Evolutionary conservation across 1,140 invertebrate genomes (phyloP).

Genomic region (Rhagoletis zephyria): DNA sequence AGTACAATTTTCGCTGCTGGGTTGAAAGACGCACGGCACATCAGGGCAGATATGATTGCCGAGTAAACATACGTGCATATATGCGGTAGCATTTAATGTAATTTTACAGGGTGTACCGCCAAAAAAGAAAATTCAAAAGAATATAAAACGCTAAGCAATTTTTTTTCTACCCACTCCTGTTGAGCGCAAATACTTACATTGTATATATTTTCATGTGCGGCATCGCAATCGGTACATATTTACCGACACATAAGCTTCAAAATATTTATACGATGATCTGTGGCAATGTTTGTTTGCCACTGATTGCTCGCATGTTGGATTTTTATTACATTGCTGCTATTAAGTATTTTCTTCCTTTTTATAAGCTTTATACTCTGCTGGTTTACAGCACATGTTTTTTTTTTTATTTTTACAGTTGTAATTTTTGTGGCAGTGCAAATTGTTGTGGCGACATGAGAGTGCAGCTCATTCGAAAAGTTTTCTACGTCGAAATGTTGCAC

Average conservation of each 20-base stretch:
- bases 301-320: neutral
- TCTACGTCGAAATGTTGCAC: neutral
- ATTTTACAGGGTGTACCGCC: neutral
- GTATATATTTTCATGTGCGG: too few relatives aligned
- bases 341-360: neutral
- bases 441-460: constrained; percentile 2
- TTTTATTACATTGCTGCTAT: neutral
- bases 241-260: neutral
- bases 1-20: too few relatives aligned
- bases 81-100: neutral
- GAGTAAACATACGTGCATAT: too few relatives aligned
- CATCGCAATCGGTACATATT: neutral
- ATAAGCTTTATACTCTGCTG: neutral
- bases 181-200: too few relatives aligned
- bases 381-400: neutral
- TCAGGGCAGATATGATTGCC: too few relatives aligned
- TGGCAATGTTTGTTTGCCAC: constrained; percentile 8
- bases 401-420: neutral
- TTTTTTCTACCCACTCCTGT: too few relatives aligned
- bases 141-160: too few relatives aligned
- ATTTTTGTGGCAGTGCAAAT: constrained; percentile 19
- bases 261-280: constrained; percentile 42
- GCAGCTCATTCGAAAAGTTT: constrained; percentile 8
- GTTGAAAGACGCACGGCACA: too few relatives aligned
- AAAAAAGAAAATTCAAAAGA: too few relatives aligned